phyloP scores from a whole-genome alignment of 2,113 vertebrate species.

The Asarcornis scutulata region DNA sequence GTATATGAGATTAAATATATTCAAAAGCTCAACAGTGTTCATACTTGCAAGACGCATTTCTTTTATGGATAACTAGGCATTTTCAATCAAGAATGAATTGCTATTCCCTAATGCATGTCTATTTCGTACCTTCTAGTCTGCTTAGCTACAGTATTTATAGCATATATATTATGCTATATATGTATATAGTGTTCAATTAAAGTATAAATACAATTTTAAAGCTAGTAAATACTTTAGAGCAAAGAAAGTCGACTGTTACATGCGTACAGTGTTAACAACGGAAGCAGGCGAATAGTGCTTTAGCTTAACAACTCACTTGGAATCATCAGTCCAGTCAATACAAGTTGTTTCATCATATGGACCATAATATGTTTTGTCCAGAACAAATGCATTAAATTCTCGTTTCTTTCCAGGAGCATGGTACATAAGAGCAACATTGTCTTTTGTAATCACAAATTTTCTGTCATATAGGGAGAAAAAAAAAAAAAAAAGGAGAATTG shows the following conservation, averaged over 20 bases:
- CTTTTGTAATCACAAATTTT: conserved; percentile 93
- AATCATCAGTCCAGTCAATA: conserved; percentile 96
- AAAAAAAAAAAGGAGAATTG: not conserved
- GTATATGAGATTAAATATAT: not conserved
- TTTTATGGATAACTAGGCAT: not conserved
- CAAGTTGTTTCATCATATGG: conserved; percentile 96
- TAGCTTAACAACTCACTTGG: conserved; percentile 82
- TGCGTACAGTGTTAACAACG: not conserved
- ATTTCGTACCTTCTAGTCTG: not conserved
- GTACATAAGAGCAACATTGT: conserved; percentile 91
- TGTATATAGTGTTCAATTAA: not conserved
- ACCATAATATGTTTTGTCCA: conserved; percentile 96
- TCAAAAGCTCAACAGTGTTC: not conserved
- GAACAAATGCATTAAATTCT: conserved; percentile 92
- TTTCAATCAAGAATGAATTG: not conserved
- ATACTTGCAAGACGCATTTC: not conserved
- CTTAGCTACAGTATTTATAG: not conserved
- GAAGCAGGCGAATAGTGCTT: not conserved
- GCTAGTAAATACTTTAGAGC: not conserved
- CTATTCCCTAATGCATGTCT: accelerated
- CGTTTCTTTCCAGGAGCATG: conserved; percentile 90
- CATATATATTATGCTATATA: not conserved
- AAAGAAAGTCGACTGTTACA: not conserved
- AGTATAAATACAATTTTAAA: not conserved
- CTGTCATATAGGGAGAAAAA: conserved; percentile 64